Base-by-base conservation (phyloP, 2,888 invertebrate species). In the Trisateles emortualis region DNA sequence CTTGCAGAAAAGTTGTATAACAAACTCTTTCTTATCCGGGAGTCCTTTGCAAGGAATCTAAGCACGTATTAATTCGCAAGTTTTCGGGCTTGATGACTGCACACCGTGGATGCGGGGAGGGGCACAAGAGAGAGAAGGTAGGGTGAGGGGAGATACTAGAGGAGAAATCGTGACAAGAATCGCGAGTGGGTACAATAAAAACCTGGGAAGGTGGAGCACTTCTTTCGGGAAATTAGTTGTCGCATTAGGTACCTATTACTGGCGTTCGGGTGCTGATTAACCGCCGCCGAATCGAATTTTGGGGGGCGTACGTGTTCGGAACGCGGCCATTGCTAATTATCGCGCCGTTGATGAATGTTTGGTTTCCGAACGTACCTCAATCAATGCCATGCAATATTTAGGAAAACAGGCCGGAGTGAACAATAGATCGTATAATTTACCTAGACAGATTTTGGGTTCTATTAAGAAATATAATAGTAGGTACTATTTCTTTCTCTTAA, bases 11-110 rank as follows among this genome's bases (percentile, higher is more conserved):
- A 68, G 59, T 74, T 72, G 62, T 66, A 47, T 51, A 67, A 66
- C 68, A 72, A 70, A 68, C 68, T 68, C 63, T 53, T 63, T 58
- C 59, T 55, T 51, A 70, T 64, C 68, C 68, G 46, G 52, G 64
- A 72, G 59, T 71, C 41, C 49, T 59, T 56, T 30, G 55, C 68
- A 54, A 58, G 66, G 72, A 88, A 86, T 83, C 86, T 79, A 82
- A 83, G 84, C 88, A 88, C 88, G 88, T 88, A 87, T 89, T 88
- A 90, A 88, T 90, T 88, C 86, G 78, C 81, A 88, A 88, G 86
- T 88, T 88, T 86, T 84, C 81, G 80, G 74, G 79, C 83, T 79
- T 86, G 87, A 88, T 87, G 85, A 87, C 78, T 86, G 84, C 84
- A 82, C 79, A 78, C 73, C 54, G 59, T 60, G 48, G 65, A 55